Conservation (phyloP, 2,888 invertebrate genomes). For the Willowsia nigromaculata region DNA sequence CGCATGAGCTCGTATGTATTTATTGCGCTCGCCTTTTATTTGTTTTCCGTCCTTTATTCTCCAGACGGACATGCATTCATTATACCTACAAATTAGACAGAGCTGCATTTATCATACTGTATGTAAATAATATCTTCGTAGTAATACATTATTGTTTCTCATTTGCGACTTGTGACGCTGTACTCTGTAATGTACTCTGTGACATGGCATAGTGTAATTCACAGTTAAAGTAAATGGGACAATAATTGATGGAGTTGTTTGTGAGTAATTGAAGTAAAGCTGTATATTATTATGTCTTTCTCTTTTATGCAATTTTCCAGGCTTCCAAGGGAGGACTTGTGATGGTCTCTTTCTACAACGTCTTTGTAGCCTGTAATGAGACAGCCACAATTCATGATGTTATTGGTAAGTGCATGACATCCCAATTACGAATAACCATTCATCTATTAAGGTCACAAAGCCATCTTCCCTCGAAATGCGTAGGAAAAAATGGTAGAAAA, state of each 20-base stretch:
- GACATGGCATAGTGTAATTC: background rate
- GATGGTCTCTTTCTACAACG: constrained; percentile 95
- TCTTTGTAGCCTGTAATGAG: constrained; percentile 91
- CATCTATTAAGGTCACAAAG: background rate
- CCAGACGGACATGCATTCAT: background rate
- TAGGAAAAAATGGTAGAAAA: background rate
- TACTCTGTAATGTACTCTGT: background rate
- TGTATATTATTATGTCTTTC: constrained; percentile 28
- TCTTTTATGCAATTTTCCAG: constrained; percentile 80
- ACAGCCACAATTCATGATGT: constrained; percentile 90
- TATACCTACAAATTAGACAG: background rate
- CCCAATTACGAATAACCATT: background rate
- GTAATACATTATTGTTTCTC: background rate
- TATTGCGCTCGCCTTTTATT: background rate
- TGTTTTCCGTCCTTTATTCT: background rate
- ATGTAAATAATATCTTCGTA: background rate
- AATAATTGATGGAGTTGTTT: constrained; percentile 54
- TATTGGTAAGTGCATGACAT: constrained; percentile 83
- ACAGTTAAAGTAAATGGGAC: constrained; percentile 18
- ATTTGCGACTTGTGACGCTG: background rate
- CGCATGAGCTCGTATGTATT: background rate
- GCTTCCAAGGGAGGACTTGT: constrained; percentile 91
- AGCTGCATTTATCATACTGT: constrained; percentile 2
- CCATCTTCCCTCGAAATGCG: background rate
- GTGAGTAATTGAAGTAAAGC: constrained; percentile 13